Evolutionary conservation across 2,797 vertebrate genomes (phyloP).

Genomic region (Siniperca scherzeri): DNA sequence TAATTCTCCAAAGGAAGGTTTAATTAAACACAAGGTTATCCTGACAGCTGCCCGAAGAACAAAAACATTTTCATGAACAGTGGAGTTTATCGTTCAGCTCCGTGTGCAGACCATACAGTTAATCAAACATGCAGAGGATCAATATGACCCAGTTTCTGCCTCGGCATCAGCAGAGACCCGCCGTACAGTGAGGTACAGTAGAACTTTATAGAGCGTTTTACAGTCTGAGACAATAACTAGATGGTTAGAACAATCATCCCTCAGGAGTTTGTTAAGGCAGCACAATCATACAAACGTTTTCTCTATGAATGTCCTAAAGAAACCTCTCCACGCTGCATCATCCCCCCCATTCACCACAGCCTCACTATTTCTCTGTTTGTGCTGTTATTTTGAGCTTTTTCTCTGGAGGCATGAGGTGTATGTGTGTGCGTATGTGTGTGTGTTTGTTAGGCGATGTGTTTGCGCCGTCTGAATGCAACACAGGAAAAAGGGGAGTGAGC

Average conservation of each 20-base stretch:
- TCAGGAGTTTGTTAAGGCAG: constrained; percentile 43
- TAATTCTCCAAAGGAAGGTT: constrained; percentile 4
- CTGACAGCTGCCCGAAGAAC: constrained; percentile 3
- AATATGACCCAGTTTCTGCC: constrained; percentile 73
- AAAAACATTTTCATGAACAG: constrained; percentile 11
- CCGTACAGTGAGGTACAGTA: constrained; percentile 33
- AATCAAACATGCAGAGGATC: constrained; percentile 59
- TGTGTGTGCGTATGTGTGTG: constrained; percentile 20
- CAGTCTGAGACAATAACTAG: constrained; percentile 25
- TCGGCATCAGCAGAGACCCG: constrained; percentile 16
- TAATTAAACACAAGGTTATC: constrained; percentile 20
- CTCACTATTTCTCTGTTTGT: constrained; percentile 16
- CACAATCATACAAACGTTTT: constrained; percentile 26
- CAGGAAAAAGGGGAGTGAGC: constrained; percentile 3
- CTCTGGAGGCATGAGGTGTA: constrained; percentile 33
- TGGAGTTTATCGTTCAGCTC: constrained; percentile 31
- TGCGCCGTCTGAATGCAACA: constrained; percentile 10
- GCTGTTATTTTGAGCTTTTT: constrained; percentile 49
- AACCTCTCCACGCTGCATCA: constrained; percentile 19
- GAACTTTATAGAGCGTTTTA: constrained; percentile 22
- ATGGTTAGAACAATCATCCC: constrained; percentile 24
- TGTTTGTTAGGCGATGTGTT: background rate
- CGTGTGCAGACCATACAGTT: constrained; percentile 26
- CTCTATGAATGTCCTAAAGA: constrained; percentile 42
- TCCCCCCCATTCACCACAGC: background rate